phyloP scores from a whole-genome alignment of 2,888 invertebrate species.

The Macropis europaea region DNA sequence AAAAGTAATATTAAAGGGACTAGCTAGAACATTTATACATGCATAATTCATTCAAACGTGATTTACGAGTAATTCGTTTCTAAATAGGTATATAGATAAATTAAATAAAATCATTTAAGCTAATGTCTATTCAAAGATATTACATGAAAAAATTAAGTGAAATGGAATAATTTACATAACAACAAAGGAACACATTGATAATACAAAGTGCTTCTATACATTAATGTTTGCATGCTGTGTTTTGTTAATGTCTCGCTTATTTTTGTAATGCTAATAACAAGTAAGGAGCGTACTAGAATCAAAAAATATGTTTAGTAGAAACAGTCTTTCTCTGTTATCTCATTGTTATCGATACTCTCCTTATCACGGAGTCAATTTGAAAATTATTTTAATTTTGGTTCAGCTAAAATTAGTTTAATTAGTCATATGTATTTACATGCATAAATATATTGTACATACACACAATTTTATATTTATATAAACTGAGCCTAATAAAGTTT shows the following conservation, averaged over 20 bases:
- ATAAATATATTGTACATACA: constrained; percentile 37
- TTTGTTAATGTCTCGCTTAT: constrained; percentile 55
- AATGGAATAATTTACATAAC: constrained; percentile 10
- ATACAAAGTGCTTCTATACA: constrained; percentile 43
- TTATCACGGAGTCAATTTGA: constrained; percentile 53
- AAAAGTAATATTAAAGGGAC: constrained; percentile 3
- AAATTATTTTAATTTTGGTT: constrained; percentile 43
- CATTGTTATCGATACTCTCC: constrained; percentile 55
- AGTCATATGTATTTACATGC: constrained; percentile 29
- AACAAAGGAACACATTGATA: constrained; percentile 10
- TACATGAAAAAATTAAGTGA: not conserved
- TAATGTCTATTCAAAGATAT: not conserved
- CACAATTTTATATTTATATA: too few species aligned
- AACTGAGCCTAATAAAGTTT: too few species aligned
- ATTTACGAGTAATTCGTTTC: constrained; percentile 33
- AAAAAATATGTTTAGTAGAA: constrained; percentile 50
- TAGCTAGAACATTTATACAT: constrained; percentile 1
- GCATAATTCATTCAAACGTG: constrained; percentile 37
- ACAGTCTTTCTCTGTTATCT: constrained; percentile 54
- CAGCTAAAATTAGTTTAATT: constrained; percentile 43
- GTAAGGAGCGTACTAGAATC: constrained; percentile 58
- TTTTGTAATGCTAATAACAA: constrained; percentile 46
- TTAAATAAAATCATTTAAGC: constrained; percentile 1
- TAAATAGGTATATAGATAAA: constrained; percentile 7
- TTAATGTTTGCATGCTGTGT: constrained; percentile 54